Evolutionary conservation across 2,113 vertebrate genomes (phyloP), one percentile per base, ranked within the genome.

Genomic region (Datnioides undecimradiatus): DNA sequence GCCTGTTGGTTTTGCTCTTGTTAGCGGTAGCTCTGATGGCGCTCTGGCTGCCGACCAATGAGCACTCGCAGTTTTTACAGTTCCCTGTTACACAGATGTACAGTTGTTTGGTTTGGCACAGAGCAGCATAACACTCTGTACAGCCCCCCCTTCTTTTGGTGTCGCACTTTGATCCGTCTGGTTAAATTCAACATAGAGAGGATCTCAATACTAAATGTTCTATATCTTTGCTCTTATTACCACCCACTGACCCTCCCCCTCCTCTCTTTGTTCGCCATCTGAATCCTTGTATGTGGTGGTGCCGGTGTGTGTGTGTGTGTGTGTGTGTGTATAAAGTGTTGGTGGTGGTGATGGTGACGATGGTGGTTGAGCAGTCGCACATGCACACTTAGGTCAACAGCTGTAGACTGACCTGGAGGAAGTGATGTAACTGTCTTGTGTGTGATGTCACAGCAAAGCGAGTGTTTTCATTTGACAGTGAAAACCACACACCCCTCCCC

Each of bases 221-320:
- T 85, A 76, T 90, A 87, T 87, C 77, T 91, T 85, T 82, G 82
- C 90, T 90, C 82, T 87, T 90, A 80, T 57, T 62, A 58, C 72
- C 64, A 49, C 73, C 68, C 74, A 54, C 75, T 31, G 16, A 4
- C 66, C 34, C 38, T 33, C 4, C 29, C 3, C 29, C 46, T 23
- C 51, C 51, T 33, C 81, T 62, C 73, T 78, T 79, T 80, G 63
- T 83, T 73, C 29, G 5, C 74, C 64, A 77, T 77, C 80, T 34
- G 57, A 84, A 73, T 88, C 73, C 36, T 52, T 59, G 70, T 86
- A 60, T 41, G 79, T 88, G 71, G 54, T 84, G 74, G 76, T 84
- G 84, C 71, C 71, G 73, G 72, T 76, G 88, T 70, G 73, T 38
- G 23, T 23, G 68, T 83, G 88, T 70, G 73, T 75, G 88, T 74